Evolutionary conservation across 2,888 invertebrate species (phyloP), one percentile per base, ranked within the genome.

Genomic region (Byasa hedistus): DNA sequence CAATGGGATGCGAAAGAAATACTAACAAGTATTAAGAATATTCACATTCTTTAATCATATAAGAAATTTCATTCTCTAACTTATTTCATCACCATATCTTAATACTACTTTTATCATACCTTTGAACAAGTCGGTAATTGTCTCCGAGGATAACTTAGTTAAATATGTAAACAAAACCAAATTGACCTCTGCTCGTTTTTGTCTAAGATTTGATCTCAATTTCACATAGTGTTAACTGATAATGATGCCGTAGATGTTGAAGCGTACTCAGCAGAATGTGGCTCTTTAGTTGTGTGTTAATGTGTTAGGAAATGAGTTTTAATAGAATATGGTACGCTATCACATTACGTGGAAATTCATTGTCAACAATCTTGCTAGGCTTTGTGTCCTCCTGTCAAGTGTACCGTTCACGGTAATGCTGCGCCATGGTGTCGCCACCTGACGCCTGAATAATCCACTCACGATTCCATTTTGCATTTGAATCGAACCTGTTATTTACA

Each of bases 401-500:
- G 51, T 27, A 48, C 44, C 36, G 61, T 54, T 59, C 44, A 24
- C 44, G 15, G 54, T 60, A 56, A 48, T 56, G 39, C 19, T 56
- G 39, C 19, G 24, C 32, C 52, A 52, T 52, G 15, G 48, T 60
- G 39, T 62, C 64, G 58, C 54, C 51, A 55, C 23, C 22, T 48
- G 36, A 48, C 23, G 56, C 51, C 36, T 64, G 51, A 64, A 57
- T 67, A 60, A 64, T 67, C 60, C 52, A 64, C 64, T 64, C 67
- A 67, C 67, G 67, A 67, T 52, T 56, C 56, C 59, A 27, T 64
- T 67, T 67, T 61, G 64, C 63, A 67, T 67, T 63, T 64, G 60
- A 66, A 67, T 57, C 56, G 64, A 17, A 51, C 56, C 27, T 24
- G 22, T 61, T 64, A 60, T 67, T 63, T 60, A 62, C 63, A 23